Evolutionary conservation across 2,797 vertebrate genomes (phyloP).

Genomic region (Falco columbarius): DNA sequence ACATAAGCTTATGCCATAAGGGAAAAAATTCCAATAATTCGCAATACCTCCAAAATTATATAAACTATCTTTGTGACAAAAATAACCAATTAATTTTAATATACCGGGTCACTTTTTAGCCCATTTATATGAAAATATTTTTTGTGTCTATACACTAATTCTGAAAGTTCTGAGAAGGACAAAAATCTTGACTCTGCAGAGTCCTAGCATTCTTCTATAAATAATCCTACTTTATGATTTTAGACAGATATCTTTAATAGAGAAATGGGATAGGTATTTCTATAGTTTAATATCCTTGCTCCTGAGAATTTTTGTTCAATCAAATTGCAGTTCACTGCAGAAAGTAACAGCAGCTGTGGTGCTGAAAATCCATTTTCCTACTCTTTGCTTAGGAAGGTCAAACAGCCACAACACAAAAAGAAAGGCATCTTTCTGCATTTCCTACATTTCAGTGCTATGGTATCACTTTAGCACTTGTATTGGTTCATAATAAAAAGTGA

Average conservation of each 20-base stretch:
- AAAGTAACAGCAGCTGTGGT: neutral
- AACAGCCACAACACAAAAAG: neutral
- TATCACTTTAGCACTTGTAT: neutral
- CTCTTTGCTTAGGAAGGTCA: neutral
- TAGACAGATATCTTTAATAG: neutral
- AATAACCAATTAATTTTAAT: slow-evolving; percentile 1
- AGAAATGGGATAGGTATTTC: neutral
- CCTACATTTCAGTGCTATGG: neutral
- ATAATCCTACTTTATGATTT: neutral
- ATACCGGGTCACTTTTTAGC: neutral
- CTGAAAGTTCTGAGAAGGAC: neutral
- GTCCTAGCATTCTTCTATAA: neutral
- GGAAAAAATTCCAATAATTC: neutral
- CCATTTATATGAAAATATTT: neutral
- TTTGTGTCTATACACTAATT: neutral
- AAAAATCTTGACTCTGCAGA: neutral
- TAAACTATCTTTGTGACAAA: slow-evolving; percentile 4
- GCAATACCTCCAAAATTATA: neutral
- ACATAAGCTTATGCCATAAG: neutral
- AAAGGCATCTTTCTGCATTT: neutral
- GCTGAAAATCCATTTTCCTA: neutral
- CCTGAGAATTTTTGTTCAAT: neutral
- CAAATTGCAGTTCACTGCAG: neutral
- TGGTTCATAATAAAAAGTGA: neutral
- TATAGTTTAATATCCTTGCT: neutral